Conservation (phyloP, 2,888 invertebrate genomes). For the Andrena dorsata region DNA sequence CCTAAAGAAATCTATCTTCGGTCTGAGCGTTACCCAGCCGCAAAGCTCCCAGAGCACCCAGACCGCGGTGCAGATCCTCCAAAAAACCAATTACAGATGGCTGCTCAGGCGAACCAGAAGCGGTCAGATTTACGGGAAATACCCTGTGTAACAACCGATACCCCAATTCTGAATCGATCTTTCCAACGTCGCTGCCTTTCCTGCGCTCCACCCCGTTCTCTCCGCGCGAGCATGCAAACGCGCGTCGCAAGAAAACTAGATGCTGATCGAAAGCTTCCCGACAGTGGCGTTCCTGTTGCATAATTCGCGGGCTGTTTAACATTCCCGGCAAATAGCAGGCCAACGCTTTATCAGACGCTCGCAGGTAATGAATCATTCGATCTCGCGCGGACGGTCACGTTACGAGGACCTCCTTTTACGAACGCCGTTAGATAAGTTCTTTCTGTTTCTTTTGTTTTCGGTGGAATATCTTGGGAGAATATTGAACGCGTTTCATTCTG, state of each 20-base stretch:
- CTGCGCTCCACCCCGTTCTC: not conserved
- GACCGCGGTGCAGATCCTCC: slow-evolving; percentile 52
- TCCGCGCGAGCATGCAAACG: not conserved
- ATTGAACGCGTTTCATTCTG: not conserved
- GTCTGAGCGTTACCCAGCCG: slow-evolving; percentile 1
- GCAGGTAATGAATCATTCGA: slow-evolving; percentile 31
- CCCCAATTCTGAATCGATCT: not conserved
- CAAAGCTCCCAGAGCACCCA: slow-evolving; percentile 72
- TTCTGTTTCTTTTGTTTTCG: not conserved
- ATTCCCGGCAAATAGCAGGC: slow-evolving; percentile 12
- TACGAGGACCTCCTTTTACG: not conserved
- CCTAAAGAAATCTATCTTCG: slow-evolving; percentile 46
- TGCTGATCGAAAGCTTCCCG: not conserved
- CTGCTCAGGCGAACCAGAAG: slow-evolving; percentile 76
- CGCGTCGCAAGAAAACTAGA: not conserved
- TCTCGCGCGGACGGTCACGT: not conserved
- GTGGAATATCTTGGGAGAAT: not conserved
- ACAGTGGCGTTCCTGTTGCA: not conserved
- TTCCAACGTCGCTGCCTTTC: not conserved
- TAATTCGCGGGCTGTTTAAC: slow-evolving; percentile 7
- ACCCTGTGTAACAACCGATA: slow-evolving; percentile 62
- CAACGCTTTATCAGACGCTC: slow-evolving; percentile 1
- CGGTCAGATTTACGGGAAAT: slow-evolving; percentile 78
- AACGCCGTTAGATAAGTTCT: not conserved
- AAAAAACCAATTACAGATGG: slow-evolving; percentile 65